phyloP scores from a whole-genome alignment of 1,140 invertebrate species.

The Rhyzopertha dominica region DNA sequence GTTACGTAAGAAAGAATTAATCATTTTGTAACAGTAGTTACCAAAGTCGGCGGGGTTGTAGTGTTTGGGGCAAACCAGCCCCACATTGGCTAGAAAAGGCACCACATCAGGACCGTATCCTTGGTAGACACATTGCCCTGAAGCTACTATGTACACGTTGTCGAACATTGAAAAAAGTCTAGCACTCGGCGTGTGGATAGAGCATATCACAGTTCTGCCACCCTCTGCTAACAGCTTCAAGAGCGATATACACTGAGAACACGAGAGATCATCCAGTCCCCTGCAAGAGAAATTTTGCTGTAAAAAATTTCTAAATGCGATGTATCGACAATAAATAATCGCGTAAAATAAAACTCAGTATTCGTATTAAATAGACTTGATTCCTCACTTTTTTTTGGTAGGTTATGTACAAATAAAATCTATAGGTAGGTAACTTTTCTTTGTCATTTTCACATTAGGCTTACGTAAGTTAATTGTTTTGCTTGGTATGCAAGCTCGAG shows the following conservation, averaged over 20 bases:
- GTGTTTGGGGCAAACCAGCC: conserved; percentile 65
- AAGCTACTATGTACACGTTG: conserved; percentile 68
- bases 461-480: too few relatives aligned
- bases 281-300: conserved; percentile 52
- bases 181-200: conserved; percentile 86
- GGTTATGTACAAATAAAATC: too few relatives aligned
- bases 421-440: too few relatives aligned
- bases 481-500: too few relatives aligned
- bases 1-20: not conserved
- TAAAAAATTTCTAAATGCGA: too few relatives aligned
- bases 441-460: too few relatives aligned
- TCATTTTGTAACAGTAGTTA: conserved; percentile 47
- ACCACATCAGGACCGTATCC: conserved; percentile 62
- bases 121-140: conserved; percentile 71
- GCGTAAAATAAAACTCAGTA: too few relatives aligned
- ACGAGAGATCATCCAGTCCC: conserved; percentile 72
- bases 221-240: conserved; percentile 71
- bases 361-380: too few relatives aligned
- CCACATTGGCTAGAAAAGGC: conserved; percentile 60
- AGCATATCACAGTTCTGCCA: conserved; percentile 83
- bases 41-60: conserved; percentile 81
- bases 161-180: conserved; percentile 72
- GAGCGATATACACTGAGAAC: conserved; percentile 67
- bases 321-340: too few relatives aligned
- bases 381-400: too few relatives aligned